Evolutionary conservation across 2,888 invertebrate genomes (phyloP).

Genomic region (Suillia variegata): DNA sequence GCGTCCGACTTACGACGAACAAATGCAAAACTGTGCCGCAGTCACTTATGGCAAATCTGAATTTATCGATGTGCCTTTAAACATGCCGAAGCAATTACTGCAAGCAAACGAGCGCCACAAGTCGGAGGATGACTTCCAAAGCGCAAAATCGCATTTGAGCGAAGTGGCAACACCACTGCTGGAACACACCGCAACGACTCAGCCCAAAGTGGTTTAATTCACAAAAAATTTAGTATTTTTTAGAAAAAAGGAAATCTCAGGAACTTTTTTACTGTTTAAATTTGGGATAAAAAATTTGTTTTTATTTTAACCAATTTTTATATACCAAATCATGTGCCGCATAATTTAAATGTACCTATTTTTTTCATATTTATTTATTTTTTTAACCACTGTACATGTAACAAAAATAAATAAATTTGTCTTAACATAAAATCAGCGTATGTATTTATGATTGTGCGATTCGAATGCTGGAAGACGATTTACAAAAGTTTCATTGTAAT

Average conservation of each 20-base stretch:
- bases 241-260: conserved; percentile 39
- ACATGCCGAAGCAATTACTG: conserved; percentile 30
- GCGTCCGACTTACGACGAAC: conserved; percentile 43
- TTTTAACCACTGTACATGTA: conserved; percentile 26
- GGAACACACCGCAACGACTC: conserved; percentile 30
- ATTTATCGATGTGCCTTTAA: conserved; percentile 36
- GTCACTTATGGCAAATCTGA: conserved; percentile 26
- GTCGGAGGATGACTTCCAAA: conserved; percentile 54
- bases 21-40: not conserved
- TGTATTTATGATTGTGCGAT: not conserved
- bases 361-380: not conserved
- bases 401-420: conserved; percentile 2
- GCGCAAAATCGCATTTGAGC: conserved; percentile 52
- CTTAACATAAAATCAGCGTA: conserved; percentile 4
- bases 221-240: not conserved
- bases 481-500: conserved; percentile 66
- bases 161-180: conserved; percentile 46
- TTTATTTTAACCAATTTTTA: not conserved
- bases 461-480: conserved; percentile 9
- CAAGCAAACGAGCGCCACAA: conserved; percentile 30
- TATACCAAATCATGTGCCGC: not conserved
- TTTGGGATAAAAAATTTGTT: conserved; percentile 3
- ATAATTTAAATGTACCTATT: not conserved
- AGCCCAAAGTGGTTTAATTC: conserved; percentile 29
- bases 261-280: conserved; percentile 42